phyloP scores from a whole-genome alignment of 2,888 invertebrate genomes.

The Sphaerophoria rueppellii region DNA sequence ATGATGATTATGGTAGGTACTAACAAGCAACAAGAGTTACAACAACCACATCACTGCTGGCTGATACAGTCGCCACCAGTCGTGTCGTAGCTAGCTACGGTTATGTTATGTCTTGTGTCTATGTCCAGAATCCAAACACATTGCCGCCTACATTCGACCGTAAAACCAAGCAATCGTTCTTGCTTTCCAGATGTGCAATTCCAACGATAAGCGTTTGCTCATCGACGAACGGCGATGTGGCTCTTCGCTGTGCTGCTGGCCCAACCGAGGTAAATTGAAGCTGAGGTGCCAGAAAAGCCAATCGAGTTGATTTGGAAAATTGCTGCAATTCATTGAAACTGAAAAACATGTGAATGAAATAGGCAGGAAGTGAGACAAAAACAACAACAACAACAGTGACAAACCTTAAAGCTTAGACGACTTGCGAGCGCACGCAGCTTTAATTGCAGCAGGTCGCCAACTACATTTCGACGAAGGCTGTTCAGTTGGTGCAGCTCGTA shows the following conservation, averaged over 20 bases:
- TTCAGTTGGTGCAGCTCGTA: conserved; percentile 18
- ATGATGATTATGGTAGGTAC: conserved; percentile 61
- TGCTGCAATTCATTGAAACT: conserved; percentile 27
- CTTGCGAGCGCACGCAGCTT: conserved; percentile 60
- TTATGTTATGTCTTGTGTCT: conserved; percentile 32
- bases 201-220: conserved; percentile 39
- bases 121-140: conserved; percentile 45
- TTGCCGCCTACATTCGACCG: conserved; percentile 56
- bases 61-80: too few relatives aligned
- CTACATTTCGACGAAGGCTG: conserved; percentile 29
- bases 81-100: neutral
- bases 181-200: conserved; percentile 48
- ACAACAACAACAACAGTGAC: neutral
- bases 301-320: neutral
- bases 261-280: too few relatives aligned
- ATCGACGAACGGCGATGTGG: neutral
- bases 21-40: conserved; percentile 37
- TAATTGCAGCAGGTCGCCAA: conserved; percentile 64
- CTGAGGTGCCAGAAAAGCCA: conserved; percentile 39
- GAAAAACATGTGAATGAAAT: conserved; percentile 48
- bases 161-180: conserved; percentile 68
- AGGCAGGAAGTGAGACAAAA: conserved; percentile 4
- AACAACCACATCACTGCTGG: conserved; percentile 31
- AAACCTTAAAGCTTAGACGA: conserved; percentile 52
- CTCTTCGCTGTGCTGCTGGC: too few relatives aligned